Conservation (phyloP, 2,113 vertebrate genomes). For the Sylvia atricapilla region DNA sequence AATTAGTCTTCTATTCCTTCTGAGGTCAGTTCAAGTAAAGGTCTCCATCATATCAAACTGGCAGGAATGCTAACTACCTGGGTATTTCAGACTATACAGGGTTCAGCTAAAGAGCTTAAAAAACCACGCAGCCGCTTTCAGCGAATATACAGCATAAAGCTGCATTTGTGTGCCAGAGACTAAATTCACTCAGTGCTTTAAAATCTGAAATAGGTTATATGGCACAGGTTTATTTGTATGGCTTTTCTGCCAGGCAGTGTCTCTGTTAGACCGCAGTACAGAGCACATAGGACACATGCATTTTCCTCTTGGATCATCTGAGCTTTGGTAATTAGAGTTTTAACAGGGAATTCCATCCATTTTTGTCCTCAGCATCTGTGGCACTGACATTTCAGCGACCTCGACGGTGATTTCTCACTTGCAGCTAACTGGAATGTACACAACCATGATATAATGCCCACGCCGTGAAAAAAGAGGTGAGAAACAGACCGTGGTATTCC, state of each 20-base stretch:
- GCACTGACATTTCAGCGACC: constrained; percentile 28
- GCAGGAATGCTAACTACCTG: constrained; percentile 47
- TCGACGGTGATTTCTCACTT: constrained; percentile 1
- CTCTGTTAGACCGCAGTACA: not conserved
- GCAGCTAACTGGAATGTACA: constrained; percentile 41
- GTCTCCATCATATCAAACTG: constrained; percentile 52
- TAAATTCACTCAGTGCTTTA: not conserved
- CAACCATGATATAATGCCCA: constrained; percentile 26
- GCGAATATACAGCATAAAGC: not conserved
- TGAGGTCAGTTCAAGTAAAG: constrained; percentile 47
- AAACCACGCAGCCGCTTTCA: not conserved
- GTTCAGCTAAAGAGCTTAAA: constrained; percentile 4
- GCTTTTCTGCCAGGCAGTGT: not conserved
- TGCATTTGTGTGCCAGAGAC: not conserved
- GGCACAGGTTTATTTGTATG: not conserved
- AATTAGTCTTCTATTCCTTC: constrained; percentile 50
- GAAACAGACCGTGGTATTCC: not conserved
- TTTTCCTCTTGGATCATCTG: not conserved
- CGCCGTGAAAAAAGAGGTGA: not conserved
- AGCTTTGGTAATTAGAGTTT: not conserved
- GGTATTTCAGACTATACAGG: not conserved
- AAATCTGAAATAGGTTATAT: not conserved
- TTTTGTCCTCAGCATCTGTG: not conserved
- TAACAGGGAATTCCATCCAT: not conserved
- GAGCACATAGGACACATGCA: fast-evolving